A percentile compares a stretch with the other conserved stretches of the same genome.
Evolutionary conservation across 2,888 invertebrate species (phyloP).

Genomic region (Protophormia terraenovae): DNA sequence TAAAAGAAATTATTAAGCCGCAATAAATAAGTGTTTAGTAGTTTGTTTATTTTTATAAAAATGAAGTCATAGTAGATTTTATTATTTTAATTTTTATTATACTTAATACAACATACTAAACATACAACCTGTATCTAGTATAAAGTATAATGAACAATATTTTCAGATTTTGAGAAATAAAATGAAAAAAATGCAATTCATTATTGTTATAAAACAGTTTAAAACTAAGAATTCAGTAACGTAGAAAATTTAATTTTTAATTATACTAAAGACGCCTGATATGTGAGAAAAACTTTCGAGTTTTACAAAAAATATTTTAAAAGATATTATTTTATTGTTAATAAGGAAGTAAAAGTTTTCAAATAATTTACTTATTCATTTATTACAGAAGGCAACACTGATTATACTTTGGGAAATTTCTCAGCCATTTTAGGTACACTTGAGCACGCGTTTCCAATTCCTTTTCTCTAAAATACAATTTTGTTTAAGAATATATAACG

Average conservation of each 20-base stretch:
- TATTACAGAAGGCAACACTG: no score
- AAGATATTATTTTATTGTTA: no score
- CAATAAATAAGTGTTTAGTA: background rate
- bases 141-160: background rate
- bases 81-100: background rate
- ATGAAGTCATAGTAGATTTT: constrained; percentile 16
- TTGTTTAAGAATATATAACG: no score
- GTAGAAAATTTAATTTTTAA: background rate
- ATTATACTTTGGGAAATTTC: no score
- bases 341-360: no score
- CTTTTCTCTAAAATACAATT: no score
- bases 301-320: background rate
- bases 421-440: no score
- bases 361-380: no score
- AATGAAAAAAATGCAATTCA: background rate
- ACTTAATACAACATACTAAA: background rate
- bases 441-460: no score
- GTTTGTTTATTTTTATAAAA: background rate
- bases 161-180: background rate
- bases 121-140: background rate
- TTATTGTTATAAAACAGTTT: background rate
- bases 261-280: background rate
- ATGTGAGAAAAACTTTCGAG: background rate
- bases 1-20: background rate
- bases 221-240: background rate